Evolutionary conservation across 2,888 invertebrate genomes (phyloP), one percentile per base, ranked within the genome.

Genomic region (Dolichopus griseipennis): DNA sequence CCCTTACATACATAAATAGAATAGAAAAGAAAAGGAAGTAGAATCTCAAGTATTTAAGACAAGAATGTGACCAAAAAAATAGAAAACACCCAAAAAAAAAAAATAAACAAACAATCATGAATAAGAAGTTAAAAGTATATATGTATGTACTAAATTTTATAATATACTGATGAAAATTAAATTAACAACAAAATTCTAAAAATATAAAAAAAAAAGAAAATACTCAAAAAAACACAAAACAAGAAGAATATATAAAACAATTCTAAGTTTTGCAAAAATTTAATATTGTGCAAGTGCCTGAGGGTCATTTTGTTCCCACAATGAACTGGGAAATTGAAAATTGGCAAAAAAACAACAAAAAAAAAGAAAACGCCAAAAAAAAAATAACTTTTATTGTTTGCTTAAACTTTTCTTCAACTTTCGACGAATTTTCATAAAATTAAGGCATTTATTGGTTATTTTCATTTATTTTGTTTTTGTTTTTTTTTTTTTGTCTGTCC

Each of bases 381-480:
- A 6, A 52, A 52, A 52, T n/a, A 52, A 52, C 52, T 37, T 37
- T 37, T 15, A 52, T 52, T 52, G 15, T 52, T 52, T 52, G 52
- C 18, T 52, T 52, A 52, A 52, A 52, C 52, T 52, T 52, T 52
- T 18, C 27, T n/a, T n/a, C 18, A 52, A 52, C 52, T 52, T 52
- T 52, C 18, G 6, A 52, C 52, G 52, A 52, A 52, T 52, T 18
- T 52, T 52, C 52, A 12, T 12, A 52, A 6, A 52, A 52, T 52
- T 52, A 52, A 52, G 52, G 52, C 52, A 52, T 52, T 52, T 52
- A 52, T 52, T n/a, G 52, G 52, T n/a, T 52, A 52, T 52, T 52
- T 27, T 27, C 5, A 27, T 27, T 27, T 5, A 27, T 27, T 27
- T 27, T 27, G 27, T 27, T 27, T 27, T 27, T 27, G 27, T 5